Conservation (phyloP, 2,797 vertebrate species). For the Luscinia megarhynchos region DNA sequence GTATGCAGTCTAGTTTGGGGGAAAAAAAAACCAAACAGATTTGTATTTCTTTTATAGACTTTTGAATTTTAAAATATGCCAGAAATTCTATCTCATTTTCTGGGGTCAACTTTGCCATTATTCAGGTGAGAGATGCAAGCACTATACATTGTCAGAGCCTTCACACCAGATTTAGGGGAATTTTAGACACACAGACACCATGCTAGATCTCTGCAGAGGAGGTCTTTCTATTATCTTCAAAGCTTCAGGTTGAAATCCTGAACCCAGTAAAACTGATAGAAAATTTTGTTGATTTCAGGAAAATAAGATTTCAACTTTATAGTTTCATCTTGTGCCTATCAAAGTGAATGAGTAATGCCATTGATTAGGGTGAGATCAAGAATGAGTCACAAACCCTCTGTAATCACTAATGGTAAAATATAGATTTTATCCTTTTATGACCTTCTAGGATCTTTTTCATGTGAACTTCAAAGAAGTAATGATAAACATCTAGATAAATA, state of each 20-base stretch:
- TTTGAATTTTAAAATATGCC: not conserved
- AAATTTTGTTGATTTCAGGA: not conserved
- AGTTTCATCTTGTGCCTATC: not conserved
- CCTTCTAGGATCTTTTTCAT: not conserved
- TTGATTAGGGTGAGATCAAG: not conserved
- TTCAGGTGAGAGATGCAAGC: not conserved
- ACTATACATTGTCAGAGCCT: not conserved
- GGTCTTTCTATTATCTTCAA: not conserved
- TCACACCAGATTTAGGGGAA: not conserved
- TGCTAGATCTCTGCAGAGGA: not conserved
- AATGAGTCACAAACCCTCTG: not conserved
- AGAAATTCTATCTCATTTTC: not conserved
- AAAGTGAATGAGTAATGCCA: slow-evolving; percentile 19
- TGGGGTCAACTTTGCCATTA: not conserved
- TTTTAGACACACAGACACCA: not conserved
- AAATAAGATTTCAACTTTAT: not conserved
- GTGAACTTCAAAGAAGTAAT: slow-evolving; percentile 2
- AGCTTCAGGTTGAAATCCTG: not conserved
- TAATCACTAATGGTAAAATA: not conserved
- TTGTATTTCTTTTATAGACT: not conserved
- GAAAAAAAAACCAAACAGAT: not conserved
- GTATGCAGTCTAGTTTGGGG: not conserved
- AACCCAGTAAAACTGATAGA: not conserved
- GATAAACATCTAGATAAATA: slow-evolving; percentile 18
- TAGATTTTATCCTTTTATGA: not conserved